These are phyloP conservation scores for Prietella phreatophila DNA, from an alignment of 2,113 vertebrate genomes.

Conservation along the genomic window DNA sequence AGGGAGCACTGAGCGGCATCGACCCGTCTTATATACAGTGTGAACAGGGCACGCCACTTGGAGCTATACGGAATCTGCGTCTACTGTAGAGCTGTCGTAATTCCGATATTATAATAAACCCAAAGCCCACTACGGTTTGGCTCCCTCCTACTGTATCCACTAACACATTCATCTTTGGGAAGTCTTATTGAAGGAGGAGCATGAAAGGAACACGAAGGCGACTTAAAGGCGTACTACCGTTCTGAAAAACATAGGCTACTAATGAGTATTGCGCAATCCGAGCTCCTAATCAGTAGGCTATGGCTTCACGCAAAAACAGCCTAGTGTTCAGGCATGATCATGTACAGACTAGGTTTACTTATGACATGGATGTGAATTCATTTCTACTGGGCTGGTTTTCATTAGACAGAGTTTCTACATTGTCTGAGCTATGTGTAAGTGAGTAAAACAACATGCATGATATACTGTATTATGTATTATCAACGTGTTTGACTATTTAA, in stretches of 20 bases:
- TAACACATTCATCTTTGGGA: neutral
- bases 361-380: too few relatives aligned
- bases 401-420: neutral
- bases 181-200: conserved; percentile 2
- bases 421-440: neutral
- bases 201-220: neutral
- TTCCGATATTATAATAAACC: conserved; percentile 67
- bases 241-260: neutral
- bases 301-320: neutral
- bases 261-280: neutral
- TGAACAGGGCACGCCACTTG: conserved; percentile 74
- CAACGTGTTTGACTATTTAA: neutral
- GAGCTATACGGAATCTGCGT: conserved; percentile 53
- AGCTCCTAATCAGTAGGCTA: neutral
- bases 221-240: neutral
- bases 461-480: too few relatives aligned
- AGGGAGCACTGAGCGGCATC: neutral
- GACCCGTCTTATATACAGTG: conserved; percentile 71
- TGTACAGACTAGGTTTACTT: too few relatives aligned
- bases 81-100: conserved; percentile 69
- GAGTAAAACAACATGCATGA: neutral
- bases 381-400: neutral
- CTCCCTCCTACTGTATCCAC: conserved; percentile 34
- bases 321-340: neutral
- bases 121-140: conserved; percentile 57